Percentiles rank a stretch among this genome's conserved stretches.
Evolutionary conservation across 2,888 invertebrate genomes (phyloP).

Genomic region (Acronicta aceris): DNA sequence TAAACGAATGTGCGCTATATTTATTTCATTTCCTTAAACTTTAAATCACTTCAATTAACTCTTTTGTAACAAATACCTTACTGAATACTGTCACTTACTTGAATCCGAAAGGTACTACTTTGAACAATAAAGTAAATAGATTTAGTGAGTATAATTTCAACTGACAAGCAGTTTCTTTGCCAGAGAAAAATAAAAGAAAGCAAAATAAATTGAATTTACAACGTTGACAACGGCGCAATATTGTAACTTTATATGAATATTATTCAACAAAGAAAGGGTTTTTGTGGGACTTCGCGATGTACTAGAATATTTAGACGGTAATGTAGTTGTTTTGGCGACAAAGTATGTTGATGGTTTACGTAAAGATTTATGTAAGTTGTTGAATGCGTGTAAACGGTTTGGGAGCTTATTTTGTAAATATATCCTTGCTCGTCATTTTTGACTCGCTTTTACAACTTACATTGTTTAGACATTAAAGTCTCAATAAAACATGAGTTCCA

Average conservation of each 20-base stretch:
- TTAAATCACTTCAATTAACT: not conserved
- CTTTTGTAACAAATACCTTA: not conserved
- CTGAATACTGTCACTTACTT: not conserved
- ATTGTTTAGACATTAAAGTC: too few species aligned
- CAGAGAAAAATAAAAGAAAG: conserved; percentile 28
- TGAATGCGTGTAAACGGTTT: conserved; percentile 36
- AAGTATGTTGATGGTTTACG: conserved; percentile 28
- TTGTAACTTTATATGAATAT: conserved; percentile 42
- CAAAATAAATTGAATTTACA: conserved; percentile 41
- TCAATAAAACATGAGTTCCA: too few species aligned
- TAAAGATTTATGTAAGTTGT: conserved; percentile 37
- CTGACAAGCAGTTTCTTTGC: conserved; percentile 19
- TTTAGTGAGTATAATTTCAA: conserved; percentile 19
- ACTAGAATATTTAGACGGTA: conserved; percentile 37
- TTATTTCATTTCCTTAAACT: not conserved
- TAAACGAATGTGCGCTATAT: too few species aligned
- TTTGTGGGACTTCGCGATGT: conserved; percentile 23
- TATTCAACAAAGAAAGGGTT: conserved; percentile 41
- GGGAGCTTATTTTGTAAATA: conserved; percentile 8
- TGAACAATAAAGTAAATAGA: conserved; percentile 16
- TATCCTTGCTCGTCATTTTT: not conserved
- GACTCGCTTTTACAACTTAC: too few species aligned
- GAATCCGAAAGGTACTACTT: conserved; percentile 1
- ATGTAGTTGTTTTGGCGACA: conserved; percentile 38
- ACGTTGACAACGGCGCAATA: conserved; percentile 36